A percentile compares a stretch with the other conserved stretches of the same genome.
Conservation (phyloP, 2,888 invertebrate species). For the Drosophila histrio region DNA sequence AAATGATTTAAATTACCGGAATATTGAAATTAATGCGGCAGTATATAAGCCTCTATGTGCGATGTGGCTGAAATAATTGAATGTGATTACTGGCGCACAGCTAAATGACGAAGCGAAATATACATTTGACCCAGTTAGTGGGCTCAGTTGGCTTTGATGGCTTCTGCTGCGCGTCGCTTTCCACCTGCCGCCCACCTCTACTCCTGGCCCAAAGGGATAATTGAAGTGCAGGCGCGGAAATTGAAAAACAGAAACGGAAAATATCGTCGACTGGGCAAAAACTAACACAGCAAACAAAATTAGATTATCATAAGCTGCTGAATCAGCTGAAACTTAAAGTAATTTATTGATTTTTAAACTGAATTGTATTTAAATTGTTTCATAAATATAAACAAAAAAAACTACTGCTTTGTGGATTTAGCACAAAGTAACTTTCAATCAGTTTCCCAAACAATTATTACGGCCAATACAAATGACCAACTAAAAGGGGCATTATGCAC, state of each 20-base stretch:
- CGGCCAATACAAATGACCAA: constrained; percentile 2
- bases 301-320: constrained; percentile 43
- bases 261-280: constrained; percentile 41
- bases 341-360: neutral
- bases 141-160: constrained; percentile 46
- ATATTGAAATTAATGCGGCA: constrained; percentile 66
- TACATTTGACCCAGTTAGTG: constrained; percentile 70
- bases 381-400: neutral
- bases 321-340: constrained; percentile 1
- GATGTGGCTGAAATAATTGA: constrained; percentile 67
- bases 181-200: neutral
- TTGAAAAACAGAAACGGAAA: constrained; percentile 64
- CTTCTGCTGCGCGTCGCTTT: constrained; percentile 8
- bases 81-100: constrained; percentile 63
- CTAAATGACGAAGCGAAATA: constrained; percentile 55
- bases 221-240: constrained; percentile 73
- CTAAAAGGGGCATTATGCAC: too few relatives aligned
- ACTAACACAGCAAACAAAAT: constrained; percentile 38
- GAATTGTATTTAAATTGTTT: neutral
- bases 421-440: constrained; percentile 6
- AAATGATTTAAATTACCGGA: constrained; percentile 66
- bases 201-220: constrained; percentile 44
- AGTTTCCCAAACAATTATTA: constrained; percentile 58
- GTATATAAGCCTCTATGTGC: constrained; percentile 24
- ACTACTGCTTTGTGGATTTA: too few relatives aligned